Conservation (phyloP, 2,888 invertebrate genomes). For the Acronicta alni region DNA sequence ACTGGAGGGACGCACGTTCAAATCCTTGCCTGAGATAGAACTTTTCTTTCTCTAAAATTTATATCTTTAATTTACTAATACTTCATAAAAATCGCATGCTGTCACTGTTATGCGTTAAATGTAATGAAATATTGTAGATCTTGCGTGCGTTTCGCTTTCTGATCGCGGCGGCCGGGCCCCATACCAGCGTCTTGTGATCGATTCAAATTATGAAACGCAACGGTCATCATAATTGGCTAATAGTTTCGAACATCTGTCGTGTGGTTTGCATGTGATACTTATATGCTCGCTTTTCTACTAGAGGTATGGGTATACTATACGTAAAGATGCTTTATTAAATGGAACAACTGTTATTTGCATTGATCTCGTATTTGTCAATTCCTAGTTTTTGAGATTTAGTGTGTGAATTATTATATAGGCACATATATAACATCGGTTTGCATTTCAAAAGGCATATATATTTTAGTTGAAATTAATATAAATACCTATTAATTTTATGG, state of each 20-base stretch:
- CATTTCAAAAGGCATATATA: too few species aligned
- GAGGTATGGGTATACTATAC: neutral
- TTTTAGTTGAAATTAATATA: too few species aligned
- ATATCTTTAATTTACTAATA: conserved; percentile 15
- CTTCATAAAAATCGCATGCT: conserved; percentile 23
- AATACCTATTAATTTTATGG: too few species aligned
- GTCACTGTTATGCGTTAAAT: conserved; percentile 44
- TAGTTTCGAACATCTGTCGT: conserved; percentile 25
- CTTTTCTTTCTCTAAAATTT: too few species aligned
- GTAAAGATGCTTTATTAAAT: too few species aligned
- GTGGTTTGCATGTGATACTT: conserved; percentile 18
- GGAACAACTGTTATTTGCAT: too few species aligned
- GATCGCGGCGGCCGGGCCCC: conserved; percentile 21
- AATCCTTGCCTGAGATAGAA: too few species aligned
- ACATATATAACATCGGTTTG: too few species aligned
- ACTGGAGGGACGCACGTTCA: too few species aligned
- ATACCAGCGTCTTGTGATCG: conserved; percentile 51
- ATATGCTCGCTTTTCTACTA: neutral
- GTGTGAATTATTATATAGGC: too few species aligned
- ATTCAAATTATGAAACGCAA: conserved; percentile 66
- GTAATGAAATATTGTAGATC: conserved; percentile 38
- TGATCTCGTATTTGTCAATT: too few species aligned
- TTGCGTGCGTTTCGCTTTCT: conserved; percentile 60
- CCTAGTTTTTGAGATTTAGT: too few species aligned
- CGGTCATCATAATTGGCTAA: conserved; percentile 48